Percentiles rank a stretch among this genome's conserved stretches.
phyloP scores from a whole-genome alignment of 2,888 invertebrate species.

The Cybosia mesomella region DNA sequence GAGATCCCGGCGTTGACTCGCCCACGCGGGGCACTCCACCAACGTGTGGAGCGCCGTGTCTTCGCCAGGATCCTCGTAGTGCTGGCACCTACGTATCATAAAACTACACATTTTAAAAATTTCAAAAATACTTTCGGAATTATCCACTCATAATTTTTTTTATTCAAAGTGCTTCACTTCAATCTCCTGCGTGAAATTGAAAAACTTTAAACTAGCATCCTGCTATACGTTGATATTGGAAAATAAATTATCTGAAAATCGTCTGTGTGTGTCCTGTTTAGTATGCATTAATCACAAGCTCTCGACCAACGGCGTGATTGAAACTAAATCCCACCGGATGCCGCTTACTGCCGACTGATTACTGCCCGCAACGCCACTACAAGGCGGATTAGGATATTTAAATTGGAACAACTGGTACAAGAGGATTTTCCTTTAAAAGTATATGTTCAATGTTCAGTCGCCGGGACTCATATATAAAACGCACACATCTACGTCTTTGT shows the following conservation, averaged over 20 bases:
- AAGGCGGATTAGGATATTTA: conserved; percentile 76
- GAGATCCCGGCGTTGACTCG: too few species aligned
- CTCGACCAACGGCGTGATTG: conserved; percentile 78
- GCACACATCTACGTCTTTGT: conserved; percentile 33
- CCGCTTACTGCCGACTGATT: conserved; percentile 76
- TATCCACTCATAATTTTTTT: neutral
- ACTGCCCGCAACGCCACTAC: conserved; percentile 67
- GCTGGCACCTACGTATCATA: too few species aligned
- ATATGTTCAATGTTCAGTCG: conserved; percentile 13
- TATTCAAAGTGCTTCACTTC: conserved; percentile 16
- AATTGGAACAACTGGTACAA: conserved; percentile 63
- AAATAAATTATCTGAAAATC: conserved; percentile 63
- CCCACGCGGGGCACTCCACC: too few species aligned
- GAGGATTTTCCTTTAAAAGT: conserved; percentile 47
- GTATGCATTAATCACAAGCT: conserved; percentile 84
- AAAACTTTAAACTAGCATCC: conserved; percentile 41
- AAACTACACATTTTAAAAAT: neutral
- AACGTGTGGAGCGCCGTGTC: too few species aligned
- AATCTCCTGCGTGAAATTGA: conserved; percentile 29
- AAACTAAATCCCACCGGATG: conserved; percentile 81
- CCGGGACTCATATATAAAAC: conserved; percentile 13
- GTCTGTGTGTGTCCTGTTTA: conserved; percentile 75
- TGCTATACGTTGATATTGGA: conserved; percentile 47
- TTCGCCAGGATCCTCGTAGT: too few species aligned
- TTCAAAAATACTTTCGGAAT: neutral